Conservation (phyloP, 2,113 vertebrate species). For the Nettapus auritus region DNA sequence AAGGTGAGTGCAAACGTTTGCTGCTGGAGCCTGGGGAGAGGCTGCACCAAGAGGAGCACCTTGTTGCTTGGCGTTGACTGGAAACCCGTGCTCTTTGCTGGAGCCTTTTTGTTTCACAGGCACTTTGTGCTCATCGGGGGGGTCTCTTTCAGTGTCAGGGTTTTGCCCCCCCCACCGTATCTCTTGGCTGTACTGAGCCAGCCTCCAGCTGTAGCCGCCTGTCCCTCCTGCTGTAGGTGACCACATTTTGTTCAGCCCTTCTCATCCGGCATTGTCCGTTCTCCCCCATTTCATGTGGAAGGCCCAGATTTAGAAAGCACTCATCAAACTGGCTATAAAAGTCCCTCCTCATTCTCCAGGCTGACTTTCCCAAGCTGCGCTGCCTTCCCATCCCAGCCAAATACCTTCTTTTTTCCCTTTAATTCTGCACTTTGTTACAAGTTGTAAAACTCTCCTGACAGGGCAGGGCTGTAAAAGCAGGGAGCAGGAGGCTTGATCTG, state of each 20-base stretch:
- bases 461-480: background rate
- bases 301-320: background rate
- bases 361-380: background rate
- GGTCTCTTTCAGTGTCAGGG: background rate
- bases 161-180: rapidly evolving
- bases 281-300: background rate
- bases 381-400: background rate
- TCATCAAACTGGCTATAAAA: background rate
- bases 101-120: background rate
- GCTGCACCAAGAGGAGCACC: background rate
- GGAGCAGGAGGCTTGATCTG: background rate
- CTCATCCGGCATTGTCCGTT: background rate
- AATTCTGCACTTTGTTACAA: background rate
- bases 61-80: background rate
- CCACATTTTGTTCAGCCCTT: background rate
- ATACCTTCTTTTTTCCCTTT: background rate
- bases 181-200: background rate
- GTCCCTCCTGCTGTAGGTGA: background rate
- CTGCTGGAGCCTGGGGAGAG: conserved; percentile 13
- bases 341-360: background rate
- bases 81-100: background rate
- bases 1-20: conserved; percentile 6
- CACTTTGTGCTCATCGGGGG: background rate
- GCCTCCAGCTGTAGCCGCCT: background rate
- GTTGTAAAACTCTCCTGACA: background rate